Evolutionary conservation across 2,113 vertebrate species (phyloP).

Genomic region (Leptosomus discolor): DNA sequence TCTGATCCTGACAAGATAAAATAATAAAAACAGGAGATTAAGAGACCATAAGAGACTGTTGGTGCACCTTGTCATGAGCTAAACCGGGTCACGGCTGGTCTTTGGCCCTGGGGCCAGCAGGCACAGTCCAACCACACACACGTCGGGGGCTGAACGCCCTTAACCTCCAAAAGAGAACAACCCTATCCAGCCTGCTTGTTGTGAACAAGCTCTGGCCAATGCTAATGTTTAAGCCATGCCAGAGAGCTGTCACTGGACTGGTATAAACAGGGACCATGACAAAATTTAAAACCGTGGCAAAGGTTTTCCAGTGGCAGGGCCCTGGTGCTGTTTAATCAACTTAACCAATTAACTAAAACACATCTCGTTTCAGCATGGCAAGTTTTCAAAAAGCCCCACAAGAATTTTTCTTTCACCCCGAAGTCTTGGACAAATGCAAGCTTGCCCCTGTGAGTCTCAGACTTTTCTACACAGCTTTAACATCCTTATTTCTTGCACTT

Average conservation of each 20-base stretch:
- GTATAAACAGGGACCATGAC: neutral
- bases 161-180: neutral
- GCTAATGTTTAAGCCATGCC: neutral
- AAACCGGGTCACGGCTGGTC: neutral
- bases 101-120: neutral
- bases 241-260: neutral
- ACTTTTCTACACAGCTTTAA: neutral
- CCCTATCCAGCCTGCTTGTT: neutral
- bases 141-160: accelerated
- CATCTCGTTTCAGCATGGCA: neutral
- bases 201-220: neutral
- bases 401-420: neutral
- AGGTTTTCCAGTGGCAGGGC: neutral
- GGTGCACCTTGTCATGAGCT: neutral
- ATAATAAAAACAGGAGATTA: neutral
- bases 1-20: neutral
- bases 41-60: neutral
- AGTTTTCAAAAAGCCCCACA: neutral
- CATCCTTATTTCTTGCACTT: neutral
- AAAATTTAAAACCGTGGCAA: neutral
- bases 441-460: neutral
- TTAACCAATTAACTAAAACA: neutral
- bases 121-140: neutral
- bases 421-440: neutral
- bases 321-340: neutral